Evolutionary conservation across 2,888 invertebrate genomes (phyloP).

Genomic region (Eucriotettix oculatus): DNA sequence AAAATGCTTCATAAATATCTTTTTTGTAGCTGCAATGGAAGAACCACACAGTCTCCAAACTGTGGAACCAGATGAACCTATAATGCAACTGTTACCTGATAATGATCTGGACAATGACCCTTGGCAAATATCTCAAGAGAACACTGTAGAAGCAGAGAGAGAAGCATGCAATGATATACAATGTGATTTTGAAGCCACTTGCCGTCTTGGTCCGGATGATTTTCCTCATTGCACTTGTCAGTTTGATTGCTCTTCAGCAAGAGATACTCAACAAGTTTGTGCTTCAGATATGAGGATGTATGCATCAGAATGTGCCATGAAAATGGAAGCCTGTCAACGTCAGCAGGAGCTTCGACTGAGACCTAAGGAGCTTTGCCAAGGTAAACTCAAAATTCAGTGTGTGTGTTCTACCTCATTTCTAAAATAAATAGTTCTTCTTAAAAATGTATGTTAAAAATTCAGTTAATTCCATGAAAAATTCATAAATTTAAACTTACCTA

Average conservation of each 20-base stretch:
- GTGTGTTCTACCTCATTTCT: neutral
- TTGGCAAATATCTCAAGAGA: neutral
- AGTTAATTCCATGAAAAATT: neutral
- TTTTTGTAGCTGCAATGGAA: too few species aligned
- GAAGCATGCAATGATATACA: conserved; percentile 62
- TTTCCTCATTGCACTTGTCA: conserved; percentile 64
- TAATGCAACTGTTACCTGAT: too few species aligned
- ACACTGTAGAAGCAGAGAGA: conserved; percentile 1
- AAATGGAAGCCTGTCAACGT: conserved; percentile 69
- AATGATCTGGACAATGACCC: too few species aligned
- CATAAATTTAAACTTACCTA: too few species aligned
- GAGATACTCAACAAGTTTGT: conserved; percentile 66
- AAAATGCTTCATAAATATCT: too few species aligned
- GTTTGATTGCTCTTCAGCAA: conserved; percentile 49
- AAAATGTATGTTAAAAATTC: neutral
- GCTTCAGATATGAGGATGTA: conserved; percentile 71
- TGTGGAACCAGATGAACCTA: too few species aligned
- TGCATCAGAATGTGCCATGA: conserved; percentile 69
- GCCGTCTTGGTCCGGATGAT: conserved; percentile 60
- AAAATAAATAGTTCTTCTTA: neutral
- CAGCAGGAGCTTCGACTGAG: conserved; percentile 63
- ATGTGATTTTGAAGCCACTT: conserved; percentile 74
- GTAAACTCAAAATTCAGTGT: conserved; percentile 24
- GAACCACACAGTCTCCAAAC: too few species aligned
- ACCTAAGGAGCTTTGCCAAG: conserved; percentile 73